Evolutionary conservation across 2,888 invertebrate genomes (phyloP).

Genomic region (Reticulitermes lucifugus): DNA sequence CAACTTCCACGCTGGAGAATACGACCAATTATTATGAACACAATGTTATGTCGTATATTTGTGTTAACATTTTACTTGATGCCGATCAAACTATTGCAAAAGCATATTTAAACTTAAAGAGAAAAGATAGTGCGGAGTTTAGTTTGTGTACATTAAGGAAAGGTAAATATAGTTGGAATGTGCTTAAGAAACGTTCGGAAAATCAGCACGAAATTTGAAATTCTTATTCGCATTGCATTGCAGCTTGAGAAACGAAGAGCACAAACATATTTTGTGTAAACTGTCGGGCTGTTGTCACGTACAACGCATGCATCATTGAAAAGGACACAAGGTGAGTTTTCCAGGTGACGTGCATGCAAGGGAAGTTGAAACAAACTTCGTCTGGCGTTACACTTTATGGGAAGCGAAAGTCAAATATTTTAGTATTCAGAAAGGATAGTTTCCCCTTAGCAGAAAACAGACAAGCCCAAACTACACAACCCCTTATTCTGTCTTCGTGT

Average conservation of each 20-base stretch:
- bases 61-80: too few relatives aligned
- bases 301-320: background rate
- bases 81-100: too few relatives aligned
- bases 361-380: conserved; percentile 29
- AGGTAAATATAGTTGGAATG: too few relatives aligned
- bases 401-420: conserved; percentile 13
- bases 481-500: background rate
- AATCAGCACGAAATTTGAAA: background rate
- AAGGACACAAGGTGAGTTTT: conserved; percentile 7
- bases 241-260: background rate
- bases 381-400: background rate
- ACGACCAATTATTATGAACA: too few relatives aligned
- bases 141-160: too few relatives aligned
- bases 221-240: background rate
- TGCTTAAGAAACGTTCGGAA: too few relatives aligned
- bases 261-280: background rate
- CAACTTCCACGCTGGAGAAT: too few relatives aligned
- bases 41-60: too few relatives aligned
- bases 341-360: conserved; percentile 27
- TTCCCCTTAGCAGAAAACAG: background rate
- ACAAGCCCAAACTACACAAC: background rate
- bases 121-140: too few relatives aligned
- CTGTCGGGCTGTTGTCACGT: conserved; percentile 2
- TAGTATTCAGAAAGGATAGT: conserved; percentile 2
- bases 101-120: too few relatives aligned